Conservation (phyloP, 53 echinoderm and acorn worm species). For the Apostichopus leukothele region DNA sequence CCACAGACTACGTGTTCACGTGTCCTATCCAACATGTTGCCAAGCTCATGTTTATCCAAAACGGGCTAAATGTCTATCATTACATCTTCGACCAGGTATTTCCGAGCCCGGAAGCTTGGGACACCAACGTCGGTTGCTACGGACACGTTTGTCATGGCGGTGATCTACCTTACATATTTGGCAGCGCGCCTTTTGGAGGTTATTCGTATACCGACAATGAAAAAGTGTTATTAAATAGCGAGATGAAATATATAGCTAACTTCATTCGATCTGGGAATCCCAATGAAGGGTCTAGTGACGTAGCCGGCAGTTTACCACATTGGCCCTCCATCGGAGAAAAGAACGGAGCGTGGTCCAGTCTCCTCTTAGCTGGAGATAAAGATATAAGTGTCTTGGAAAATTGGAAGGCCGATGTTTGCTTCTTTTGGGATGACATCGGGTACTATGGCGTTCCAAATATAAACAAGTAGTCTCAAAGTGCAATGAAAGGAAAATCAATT, state of each 20-base stretch:
- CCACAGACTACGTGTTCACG: constrained; percentile 25
- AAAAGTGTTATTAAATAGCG: not conserved
- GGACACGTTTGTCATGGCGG: constrained; percentile 31
- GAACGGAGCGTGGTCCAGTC: not conserved
- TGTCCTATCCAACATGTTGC: constrained; percentile 30
- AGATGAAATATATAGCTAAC: constrained; percentile 27
- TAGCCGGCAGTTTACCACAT: not conserved
- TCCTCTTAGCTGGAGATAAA: constrained; percentile 8
- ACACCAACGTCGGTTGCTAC: not conserved
- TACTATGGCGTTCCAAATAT: constrained; percentile 15
- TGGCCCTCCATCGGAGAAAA: constrained; percentile 26
- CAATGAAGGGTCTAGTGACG: not conserved
- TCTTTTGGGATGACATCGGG: constrained; percentile 38
- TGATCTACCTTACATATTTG: constrained; percentile 6
- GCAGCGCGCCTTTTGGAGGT: constrained; percentile 1
- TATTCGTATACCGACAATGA: not conserved
- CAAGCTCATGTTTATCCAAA: not conserved
- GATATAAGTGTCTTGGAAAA: not conserved
- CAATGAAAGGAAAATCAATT: no score
- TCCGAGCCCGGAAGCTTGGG: constrained; percentile 21
- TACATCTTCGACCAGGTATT: constrained; percentile 32
- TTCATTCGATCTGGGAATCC: constrained; percentile 41
- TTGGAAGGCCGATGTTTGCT: not conserved
- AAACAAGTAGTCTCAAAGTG: not conserved
- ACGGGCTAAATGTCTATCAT: not conserved